A percentile compares a stretch with the other conserved stretches of the same genome.
Evolutionary conservation across 2,113 vertebrate genomes (phyloP).

Genomic region (Choloepus hoffmanni): DNA sequence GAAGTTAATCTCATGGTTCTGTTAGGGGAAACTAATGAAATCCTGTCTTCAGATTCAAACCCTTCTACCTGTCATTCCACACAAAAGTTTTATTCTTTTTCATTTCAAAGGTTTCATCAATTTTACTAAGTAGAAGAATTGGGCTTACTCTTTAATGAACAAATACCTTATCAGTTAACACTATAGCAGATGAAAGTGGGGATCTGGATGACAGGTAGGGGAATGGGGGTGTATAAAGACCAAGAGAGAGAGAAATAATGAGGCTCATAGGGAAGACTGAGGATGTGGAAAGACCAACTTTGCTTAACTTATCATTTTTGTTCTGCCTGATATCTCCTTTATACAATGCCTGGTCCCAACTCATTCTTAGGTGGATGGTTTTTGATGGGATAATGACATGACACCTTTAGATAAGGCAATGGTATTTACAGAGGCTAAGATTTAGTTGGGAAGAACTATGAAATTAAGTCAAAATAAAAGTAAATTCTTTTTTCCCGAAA

Average conservation of each 20-base stretch:
- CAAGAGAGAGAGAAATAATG: constrained; percentile 12
- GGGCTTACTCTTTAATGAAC: background rate
- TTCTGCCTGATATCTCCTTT: background rate
- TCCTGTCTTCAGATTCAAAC: background rate
- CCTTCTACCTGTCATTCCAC: background rate
- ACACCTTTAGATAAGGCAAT: background rate
- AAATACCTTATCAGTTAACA: background rate
- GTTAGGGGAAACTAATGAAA: background rate
- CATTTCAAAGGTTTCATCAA: background rate
- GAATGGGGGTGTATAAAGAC: background rate
- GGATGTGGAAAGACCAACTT: background rate
- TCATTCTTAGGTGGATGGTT: background rate
- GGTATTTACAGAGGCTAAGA: background rate
- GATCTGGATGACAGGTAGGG: background rate
- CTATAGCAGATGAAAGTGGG: background rate
- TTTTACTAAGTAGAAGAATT: background rate
- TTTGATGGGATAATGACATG: background rate
- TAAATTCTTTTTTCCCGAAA: background rate
- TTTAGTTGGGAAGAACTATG: constrained; percentile 35
- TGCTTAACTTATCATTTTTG: background rate
- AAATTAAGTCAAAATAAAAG: constrained; percentile 21
- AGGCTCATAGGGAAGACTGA: background rate
- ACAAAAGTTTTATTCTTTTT: background rate
- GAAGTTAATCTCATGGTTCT: background rate
- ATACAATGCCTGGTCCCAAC: background rate